Evolutionary conservation across 2,888 invertebrate species (phyloP).

Genomic region (Tachystola acroxantha): DNA sequence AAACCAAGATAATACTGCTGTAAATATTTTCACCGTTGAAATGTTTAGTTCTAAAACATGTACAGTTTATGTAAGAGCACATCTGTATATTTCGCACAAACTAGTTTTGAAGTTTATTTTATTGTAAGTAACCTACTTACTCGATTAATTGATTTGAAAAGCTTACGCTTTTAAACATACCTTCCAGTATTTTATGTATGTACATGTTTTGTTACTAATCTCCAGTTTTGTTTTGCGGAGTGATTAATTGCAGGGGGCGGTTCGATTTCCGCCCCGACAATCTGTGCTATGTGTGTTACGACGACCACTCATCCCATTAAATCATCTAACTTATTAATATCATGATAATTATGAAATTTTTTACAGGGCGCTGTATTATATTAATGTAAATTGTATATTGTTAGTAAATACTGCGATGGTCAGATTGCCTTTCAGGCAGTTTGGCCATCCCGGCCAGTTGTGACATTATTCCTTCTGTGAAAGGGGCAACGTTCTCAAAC

Average conservation of each 20-base stretch:
- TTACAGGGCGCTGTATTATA: conserved; percentile 71
- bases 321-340: conserved; percentile 46
- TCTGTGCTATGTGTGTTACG: conserved; percentile 39
- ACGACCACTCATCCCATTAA: conserved; percentile 70
- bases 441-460: conserved; percentile 81
- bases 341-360: conserved; percentile 73
- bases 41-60: conserved; percentile 80
- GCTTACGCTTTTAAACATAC: conserved; percentile 77
- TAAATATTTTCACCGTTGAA: conserved; percentile 76
- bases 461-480: conserved; percentile 92
- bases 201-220: conserved; percentile 80
- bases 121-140: conserved; percentile 51
- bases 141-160: conserved; percentile 70
- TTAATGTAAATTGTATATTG: conserved; percentile 52
- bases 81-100: conserved; percentile 77
- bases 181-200: conserved; percentile 70
- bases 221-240: conserved; percentile 61
- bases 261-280: conserved; percentile 47
- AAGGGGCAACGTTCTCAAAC: conserved; percentile 89
- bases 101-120: conserved; percentile 75
- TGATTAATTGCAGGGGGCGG: conserved; percentile 38
- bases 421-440: conserved; percentile 67
- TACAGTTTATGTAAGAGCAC: conserved; percentile 78
- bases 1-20: conserved; percentile 71
- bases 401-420: conserved; percentile 61